These are phyloP conservation scores for Chiroxiphia lanceolata DNA, from an alignment of 2,797 vertebrate species.

Conservation along the genomic window DNA sequence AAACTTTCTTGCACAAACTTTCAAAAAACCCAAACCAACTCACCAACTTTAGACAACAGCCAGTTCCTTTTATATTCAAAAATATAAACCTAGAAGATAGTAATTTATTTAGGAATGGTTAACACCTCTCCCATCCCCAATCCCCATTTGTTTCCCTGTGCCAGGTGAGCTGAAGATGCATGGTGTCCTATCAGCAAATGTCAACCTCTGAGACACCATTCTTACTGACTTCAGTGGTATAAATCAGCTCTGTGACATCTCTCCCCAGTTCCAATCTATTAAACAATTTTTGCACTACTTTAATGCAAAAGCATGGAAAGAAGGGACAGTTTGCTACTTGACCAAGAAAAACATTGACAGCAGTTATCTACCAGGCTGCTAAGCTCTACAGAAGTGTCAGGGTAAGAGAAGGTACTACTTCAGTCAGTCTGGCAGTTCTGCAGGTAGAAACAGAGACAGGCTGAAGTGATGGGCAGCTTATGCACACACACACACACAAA, in stretches of 20 bases:
- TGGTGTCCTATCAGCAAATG: not conserved
- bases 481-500: accelerated
- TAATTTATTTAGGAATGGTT: not conserved
- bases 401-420: not conserved
- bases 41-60: not conserved
- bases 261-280: not conserved
- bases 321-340: not conserved
- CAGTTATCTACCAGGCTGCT: not conserved
- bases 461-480: not conserved
- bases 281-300: not conserved
- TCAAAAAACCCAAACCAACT: not conserved
- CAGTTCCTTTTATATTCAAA: not conserved
- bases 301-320: not conserved
- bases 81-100: not conserved
- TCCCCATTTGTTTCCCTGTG: not conserved
- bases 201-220: not conserved
- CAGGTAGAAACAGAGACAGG: not conserved
- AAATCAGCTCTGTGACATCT: not conserved
- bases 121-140: not conserved
- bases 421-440: not conserved
- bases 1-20: not conserved
- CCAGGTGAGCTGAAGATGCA: not conserved
- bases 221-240: not conserved
- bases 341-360: not conserved
- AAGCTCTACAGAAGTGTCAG: not conserved